Conservation (phyloP, 2,797 vertebrate genomes). For the Fratercula arctica region DNA sequence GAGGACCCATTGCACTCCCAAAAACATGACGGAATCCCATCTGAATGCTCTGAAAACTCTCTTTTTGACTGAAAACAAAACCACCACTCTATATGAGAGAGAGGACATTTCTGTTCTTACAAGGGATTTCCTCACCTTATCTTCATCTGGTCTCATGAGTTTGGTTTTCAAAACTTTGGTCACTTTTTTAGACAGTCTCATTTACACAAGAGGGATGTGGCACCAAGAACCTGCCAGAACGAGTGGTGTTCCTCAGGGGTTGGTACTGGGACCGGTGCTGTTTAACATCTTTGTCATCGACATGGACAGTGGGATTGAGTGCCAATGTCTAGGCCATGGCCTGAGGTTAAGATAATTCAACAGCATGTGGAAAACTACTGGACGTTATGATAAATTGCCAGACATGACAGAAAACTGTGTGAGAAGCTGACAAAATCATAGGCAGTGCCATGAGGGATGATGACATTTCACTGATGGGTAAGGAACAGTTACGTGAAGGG, state of each 20-base stretch:
- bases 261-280: not conserved
- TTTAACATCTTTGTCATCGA: not conserved
- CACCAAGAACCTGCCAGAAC: not conserved
- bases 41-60: not conserved
- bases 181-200: not conserved
- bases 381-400: not conserved
- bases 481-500: not conserved
- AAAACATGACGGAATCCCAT: not conserved
- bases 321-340: too few species aligned
- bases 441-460: not conserved
- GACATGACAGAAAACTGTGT: not conserved
- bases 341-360: not conserved
- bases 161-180: not conserved
- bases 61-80: not conserved
- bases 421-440: not conserved
- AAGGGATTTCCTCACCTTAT: not conserved
- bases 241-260: not conserved
- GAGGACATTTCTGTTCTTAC: not conserved
- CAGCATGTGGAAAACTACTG: not conserved
- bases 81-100: not conserved
- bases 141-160: not conserved
- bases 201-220: not conserved
- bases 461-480: fast-evolving
- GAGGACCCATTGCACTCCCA: not conserved
- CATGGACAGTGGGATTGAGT: not conserved